Evolutionary conservation across 2,888 invertebrate genomes (phyloP), one percentile per base, ranked within the genome.

Genomic region (Sarcophaga variegata): DNA sequence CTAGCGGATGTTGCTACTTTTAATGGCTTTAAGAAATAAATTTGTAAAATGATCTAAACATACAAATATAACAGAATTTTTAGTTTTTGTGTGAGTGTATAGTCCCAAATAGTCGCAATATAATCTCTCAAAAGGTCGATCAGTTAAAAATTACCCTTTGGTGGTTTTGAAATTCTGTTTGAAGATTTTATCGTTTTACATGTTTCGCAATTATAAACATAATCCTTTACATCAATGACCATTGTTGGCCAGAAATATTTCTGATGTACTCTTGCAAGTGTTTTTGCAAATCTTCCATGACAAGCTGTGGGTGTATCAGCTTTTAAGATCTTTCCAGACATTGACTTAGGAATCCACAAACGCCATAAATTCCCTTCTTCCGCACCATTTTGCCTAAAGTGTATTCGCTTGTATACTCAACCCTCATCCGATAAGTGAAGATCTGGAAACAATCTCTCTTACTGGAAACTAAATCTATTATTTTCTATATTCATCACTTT

Each of bases 101-200:
- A 75, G 74, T 17, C 81, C 81, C 14, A 74, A 45, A 62, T 67
- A 75, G n/a, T 81, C 75, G 25, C 67, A 62, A 25, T 60, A 37
- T 6, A 37, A 37, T 37, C 6, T 37, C 37, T 37, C 37, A 37
- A 6, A 37, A 37, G 37, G 37, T n/a, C 37, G 22, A 37, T 11
- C 20, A 3, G 76, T 76, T n/a, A 27, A 14, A 27, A 54, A 59
- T 76, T 76, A 17, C 66, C 76, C 76, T 67, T 66, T n/a, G 25
- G 25, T 4, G 75, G 54, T 49, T 20, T 64, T 2, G 54, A 49
- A 49, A 64, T 49, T 14, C n/a, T 17, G 3, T 80, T 70, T 14
- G 8, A 17, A 11, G 66, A 54, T n/a, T 81, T 81, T 11, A 74
- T 60, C 11, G 3, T 47, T 25, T 81, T 81, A 14, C 74, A 81